Evolutionary conservation across 2,888 invertebrate species (phyloP), one percentile per base, ranked within the genome.

Genomic region (Choreutis nemorana): DNA sequence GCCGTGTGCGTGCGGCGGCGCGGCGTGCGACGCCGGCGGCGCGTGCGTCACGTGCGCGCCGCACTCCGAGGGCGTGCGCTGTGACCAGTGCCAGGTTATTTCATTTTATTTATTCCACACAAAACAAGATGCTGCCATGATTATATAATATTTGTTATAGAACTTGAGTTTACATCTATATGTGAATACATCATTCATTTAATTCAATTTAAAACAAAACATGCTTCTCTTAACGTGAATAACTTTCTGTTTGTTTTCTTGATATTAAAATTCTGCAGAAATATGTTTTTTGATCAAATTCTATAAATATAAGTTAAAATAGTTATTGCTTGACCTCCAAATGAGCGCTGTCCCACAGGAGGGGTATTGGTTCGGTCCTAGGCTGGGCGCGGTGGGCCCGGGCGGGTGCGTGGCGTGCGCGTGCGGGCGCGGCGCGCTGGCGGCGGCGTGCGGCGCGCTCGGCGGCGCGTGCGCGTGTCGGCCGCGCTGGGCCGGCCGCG

Each of bases 1-100:
- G 45, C 85, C 85, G 0, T 98, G 98, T 64, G 82, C 84, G 20
- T 99, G 98, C 61, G 89, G 87, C 29, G 94, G 91, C 1, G 91
- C 90, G 2, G 88, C 89, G 1, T 94, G 98, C 68, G 91, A 97
- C 64, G 67, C 82, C 42, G 90, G 90, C 0, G 98, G 98, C 1
- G 84, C 85, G 40, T 98, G 98, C 64, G 83, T 92, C 31, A 86
- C 87, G 23, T 97, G 97, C 55, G 86, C 82, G 3, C 82, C 82
- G 31, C 81, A 83, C 50, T 71, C 81, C 0, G 83, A 83, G 51
- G 84, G 89, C 18, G 87, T 86, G 59, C 81, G 83, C 33, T 89
- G 89, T 48, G 87, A 88, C 44, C 82, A 83, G 37, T 80, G 77
- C 41, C 61, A 77, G 64, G 77, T 71, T n/a, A n/a, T n/a, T n/a